Base-by-base conservation (phyloP, 1,140 invertebrate species). In the Condylostylus longicornis region DNA sequence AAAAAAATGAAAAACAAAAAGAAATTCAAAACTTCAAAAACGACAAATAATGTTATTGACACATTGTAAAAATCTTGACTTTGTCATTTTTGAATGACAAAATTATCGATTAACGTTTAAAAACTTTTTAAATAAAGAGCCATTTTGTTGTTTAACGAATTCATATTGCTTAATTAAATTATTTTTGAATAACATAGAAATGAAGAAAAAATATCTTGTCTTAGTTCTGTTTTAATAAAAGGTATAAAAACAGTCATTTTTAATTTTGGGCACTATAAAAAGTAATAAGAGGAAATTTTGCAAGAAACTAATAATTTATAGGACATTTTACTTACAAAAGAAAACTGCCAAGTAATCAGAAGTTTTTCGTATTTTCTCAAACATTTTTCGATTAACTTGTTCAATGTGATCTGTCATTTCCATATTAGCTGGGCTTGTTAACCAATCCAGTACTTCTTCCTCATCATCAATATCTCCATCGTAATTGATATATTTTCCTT, bases 391-490 rank as follows among this genome's bases (percentile, higher is more conserved):
- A 53, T 93, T 95, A 3, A 93, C 86, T 51, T 81, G 74, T 59
- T 95, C 89, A 30, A 95, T 93, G 38, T 88, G 80, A 64, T 94
- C 88, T 2, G 80, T 87, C 20, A 91, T 66, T 58, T 91, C 87
- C 87, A 95, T 90, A 47, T 91, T 93, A 48, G 87, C 82, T 1
- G 88, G 87, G 55, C 87, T 82, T 0, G 87, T 93, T 8, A 95
- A 55, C 87, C 87, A 94, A 55, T 94, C 88, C 6, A 94, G 66
- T 18, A 95, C 73, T 62, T 93, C 87, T 59, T 93, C 87, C 53
- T 93, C 88, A 50, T 93, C 86, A 45, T 89, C 84, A 30, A 90
- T 79, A 48, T 93, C 86, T 15, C 87, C 88, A 51, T 89, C 84
- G 51, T 90, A 93, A 55, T 88, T 89, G 9, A 91, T 86, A 32